A percentile compares a stretch with the other conserved stretches of the same genome.
Evolutionary conservation across 2,113 vertebrate species (phyloP).

Genomic region (Alosa alosa): DNA sequence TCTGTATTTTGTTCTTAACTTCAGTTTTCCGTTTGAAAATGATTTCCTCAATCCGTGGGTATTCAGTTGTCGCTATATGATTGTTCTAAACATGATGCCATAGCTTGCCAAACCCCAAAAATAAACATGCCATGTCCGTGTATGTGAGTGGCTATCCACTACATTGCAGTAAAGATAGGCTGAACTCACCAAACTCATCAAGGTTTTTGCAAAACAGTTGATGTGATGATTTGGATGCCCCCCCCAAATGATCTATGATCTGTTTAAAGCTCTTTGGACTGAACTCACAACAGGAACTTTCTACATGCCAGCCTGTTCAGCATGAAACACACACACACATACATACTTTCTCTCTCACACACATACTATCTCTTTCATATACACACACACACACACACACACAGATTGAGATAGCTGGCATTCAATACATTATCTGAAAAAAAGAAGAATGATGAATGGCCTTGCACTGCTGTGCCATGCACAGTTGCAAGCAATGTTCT

Average conservation of each 20-base stretch:
- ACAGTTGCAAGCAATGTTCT: neutral
- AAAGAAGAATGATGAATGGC: neutral
- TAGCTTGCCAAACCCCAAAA: neutral
- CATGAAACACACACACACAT: no score
- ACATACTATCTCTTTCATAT: neutral
- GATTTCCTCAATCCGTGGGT: neutral
- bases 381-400: neutral
- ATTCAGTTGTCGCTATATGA: neutral
- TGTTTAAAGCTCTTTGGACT: no score
- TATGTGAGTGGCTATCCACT: no score
- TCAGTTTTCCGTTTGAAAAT: neutral
- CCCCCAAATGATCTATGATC: no score
- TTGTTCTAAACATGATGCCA: no score
- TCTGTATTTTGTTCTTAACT: neutral
- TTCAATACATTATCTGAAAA: neutral
- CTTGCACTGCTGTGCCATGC: neutral
- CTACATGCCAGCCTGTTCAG: no score
- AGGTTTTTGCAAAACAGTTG: no score
- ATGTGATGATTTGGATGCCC: no score
- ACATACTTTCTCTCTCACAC: neutral
- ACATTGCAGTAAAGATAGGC: no score
- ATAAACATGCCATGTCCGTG: neutral
- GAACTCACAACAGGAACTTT: no score
- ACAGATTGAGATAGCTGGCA: neutral
- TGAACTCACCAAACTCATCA: no score